Evolutionary conservation across 1,140 invertebrate genomes (phyloP).

Genomic region (Apis dorsata): DNA sequence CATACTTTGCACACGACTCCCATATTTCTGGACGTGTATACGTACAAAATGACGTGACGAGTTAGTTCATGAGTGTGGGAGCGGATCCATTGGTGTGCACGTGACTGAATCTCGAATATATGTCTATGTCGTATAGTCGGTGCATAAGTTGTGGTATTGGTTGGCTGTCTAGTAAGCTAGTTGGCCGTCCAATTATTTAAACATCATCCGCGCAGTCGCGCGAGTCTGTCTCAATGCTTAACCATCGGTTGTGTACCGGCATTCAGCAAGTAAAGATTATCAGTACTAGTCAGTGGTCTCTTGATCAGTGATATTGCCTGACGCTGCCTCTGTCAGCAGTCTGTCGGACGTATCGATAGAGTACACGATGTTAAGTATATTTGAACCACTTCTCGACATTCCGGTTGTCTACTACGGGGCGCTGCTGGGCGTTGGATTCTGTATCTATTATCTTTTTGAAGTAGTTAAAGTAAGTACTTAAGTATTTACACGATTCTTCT

Average conservation of each 20-base stretch:
- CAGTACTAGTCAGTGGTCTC: conserved; percentile 23
- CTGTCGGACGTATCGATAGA: conserved; percentile 12
- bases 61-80: background rate
- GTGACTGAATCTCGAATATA: conserved; percentile 8
- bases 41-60: background rate
- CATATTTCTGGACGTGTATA: background rate
- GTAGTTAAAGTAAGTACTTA: conserved; percentile 78
- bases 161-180: conserved; percentile 28
- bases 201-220: conserved; percentile 40
- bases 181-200: conserved; percentile 51
- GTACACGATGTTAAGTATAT: conserved; percentile 63
- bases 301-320: background rate
- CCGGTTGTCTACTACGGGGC: conserved; percentile 77
- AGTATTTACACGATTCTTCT: background rate
- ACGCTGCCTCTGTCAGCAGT: background rate
- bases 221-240: conserved; percentile 22
- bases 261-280: conserved; percentile 46
- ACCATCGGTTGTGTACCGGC: conserved; percentile 36
- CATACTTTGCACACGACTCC: background rate
- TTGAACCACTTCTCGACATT: conserved; percentile 71
- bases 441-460: conserved; percentile 78
- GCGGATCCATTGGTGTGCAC: conserved; percentile 6
- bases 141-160: conserved; percentile 1
- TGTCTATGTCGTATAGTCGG: background rate
- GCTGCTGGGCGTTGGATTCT: conserved; percentile 75